Evolutionary conservation across 2,888 invertebrate genomes (phyloP).

Genomic region (Epistrophe grossulariae): DNA sequence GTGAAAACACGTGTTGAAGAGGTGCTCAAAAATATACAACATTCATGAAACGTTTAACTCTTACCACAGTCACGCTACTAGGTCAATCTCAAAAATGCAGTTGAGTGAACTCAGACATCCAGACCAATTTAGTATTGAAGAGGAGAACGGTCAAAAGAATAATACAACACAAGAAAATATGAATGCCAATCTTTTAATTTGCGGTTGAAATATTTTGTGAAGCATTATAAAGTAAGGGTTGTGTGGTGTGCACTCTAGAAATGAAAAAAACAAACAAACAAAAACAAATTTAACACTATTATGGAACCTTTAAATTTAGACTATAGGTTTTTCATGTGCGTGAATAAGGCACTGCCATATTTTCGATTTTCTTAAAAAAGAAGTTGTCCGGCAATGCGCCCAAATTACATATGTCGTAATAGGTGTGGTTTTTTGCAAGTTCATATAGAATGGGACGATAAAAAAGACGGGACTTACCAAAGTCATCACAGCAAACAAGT

Average conservation of each 20-base stretch:
- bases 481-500: too few species aligned
- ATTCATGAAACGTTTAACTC: neutral
- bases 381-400: too few species aligned
- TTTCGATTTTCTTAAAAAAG: too few species aligned
- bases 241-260: neutral
- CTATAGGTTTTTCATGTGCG: too few species aligned
- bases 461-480: too few species aligned
- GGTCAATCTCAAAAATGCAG: slow-evolving; percentile 2
- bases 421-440: too few species aligned
- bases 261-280: neutral
- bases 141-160: neutral
- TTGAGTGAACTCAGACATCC: slow-evolving; percentile 15
- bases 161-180: neutral
- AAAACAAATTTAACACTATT: neutral
- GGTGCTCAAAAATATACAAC: neutral
- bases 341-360: too few species aligned
- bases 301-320: neutral
- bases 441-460: too few species aligned
- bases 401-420: too few species aligned
- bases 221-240: neutral
- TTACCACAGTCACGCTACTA: slow-evolving; percentile 17
- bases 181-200: slow-evolving; percentile 1
- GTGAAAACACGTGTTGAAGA: slow-evolving; percentile 51
- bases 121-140: neutral
- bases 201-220: slow-evolving; percentile 4